Evolutionary conservation across 2,113 vertebrate species (phyloP).

Genomic region (Toxotes jaculatrix): DNA sequence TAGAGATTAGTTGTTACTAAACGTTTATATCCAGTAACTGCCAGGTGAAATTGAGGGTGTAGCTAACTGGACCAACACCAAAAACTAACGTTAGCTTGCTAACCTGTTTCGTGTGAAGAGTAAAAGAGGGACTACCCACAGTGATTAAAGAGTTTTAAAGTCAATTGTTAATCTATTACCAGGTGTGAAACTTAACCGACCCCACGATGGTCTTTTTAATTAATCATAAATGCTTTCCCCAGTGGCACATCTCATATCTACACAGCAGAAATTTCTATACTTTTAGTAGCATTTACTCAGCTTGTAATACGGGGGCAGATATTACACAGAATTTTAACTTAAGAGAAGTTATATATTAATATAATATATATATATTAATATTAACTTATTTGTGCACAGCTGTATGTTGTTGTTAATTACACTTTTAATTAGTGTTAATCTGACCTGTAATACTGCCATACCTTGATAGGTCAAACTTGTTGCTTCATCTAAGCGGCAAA

Average conservation of each 20-base stretch:
- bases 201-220: background rate
- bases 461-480: constrained; percentile 21
- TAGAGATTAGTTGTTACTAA: background rate
- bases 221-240: no score
- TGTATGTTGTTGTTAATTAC: background rate
- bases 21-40: background rate
- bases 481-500: constrained; percentile 55
- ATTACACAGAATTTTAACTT: background rate
- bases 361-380: no score
- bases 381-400: background rate
- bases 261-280: no score
- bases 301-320: background rate
- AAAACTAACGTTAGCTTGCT: background rate
- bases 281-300: no score
- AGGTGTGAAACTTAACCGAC: background rate
- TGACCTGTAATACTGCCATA: background rate
- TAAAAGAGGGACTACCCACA: background rate
- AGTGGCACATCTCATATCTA: no score
- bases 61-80: background rate
- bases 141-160: no score
- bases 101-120: background rate
- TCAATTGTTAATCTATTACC: background rate
- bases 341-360: background rate
- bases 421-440: constrained; percentile 5
- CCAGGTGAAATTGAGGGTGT: background rate